Percentiles rank a stretch among this genome's conserved stretches.
Evolutionary conservation across 2,113 vertebrate species (phyloP).

Genomic region (Pachyramphus minor): DNA sequence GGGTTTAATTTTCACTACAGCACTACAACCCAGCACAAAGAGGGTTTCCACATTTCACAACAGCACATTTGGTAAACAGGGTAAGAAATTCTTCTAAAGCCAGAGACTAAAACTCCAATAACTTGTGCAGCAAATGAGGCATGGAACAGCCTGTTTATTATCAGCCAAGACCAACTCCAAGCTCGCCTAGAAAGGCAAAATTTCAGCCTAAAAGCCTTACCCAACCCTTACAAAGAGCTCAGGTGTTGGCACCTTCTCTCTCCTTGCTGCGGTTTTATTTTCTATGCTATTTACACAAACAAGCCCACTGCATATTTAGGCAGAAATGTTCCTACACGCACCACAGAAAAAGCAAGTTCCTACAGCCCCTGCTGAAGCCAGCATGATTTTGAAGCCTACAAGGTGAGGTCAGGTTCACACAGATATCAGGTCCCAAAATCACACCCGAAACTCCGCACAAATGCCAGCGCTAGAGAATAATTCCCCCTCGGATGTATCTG

Average conservation of each 20-base stretch:
- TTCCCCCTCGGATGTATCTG: background rate
- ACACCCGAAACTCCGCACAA: background rate
- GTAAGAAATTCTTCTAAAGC: background rate
- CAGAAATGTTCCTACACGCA: slow-evolving; percentile 26
- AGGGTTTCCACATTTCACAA: background rate
- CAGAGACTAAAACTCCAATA: background rate
- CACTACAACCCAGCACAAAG: background rate
- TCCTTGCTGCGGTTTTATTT: background rate
- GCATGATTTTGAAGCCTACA: background rate
- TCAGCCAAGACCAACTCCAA: background rate
- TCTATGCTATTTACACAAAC: slow-evolving; percentile 22
- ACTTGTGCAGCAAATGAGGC: background rate
- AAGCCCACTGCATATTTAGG: slow-evolving; percentile 31
- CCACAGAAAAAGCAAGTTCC: background rate
- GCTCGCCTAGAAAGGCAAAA: background rate
- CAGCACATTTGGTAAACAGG: background rate
- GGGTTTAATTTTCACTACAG: background rate
- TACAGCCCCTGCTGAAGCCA: slow-evolving; percentile 25
- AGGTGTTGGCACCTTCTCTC: slow-evolving; percentile 4
- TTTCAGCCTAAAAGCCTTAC: background rate
- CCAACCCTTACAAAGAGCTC: background rate
- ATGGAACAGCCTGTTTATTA: background rate
- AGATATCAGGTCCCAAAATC: background rate
- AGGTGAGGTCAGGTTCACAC: slow-evolving; percentile 13
- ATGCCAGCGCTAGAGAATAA: fast-evolving